These are phyloP conservation scores for Clarias macrocephalus DNA, from an alignment of 2,113 vertebrate genomes.

Conservation along the genomic window DNA sequence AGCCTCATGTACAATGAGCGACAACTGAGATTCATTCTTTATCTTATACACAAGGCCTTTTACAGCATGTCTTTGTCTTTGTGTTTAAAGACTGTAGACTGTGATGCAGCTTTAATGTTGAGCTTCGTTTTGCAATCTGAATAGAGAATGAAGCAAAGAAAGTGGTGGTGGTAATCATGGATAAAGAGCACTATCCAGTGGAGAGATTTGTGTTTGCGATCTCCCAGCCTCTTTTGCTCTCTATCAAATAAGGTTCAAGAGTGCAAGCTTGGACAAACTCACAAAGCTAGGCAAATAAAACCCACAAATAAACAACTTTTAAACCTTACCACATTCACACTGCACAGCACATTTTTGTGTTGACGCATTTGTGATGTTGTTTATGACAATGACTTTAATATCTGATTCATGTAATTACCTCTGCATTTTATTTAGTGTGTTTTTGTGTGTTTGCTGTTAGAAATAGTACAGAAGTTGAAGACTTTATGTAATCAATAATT, in stretches of 20 bases:
- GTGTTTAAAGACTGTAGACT: background rate
- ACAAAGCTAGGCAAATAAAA: too few relatives aligned
- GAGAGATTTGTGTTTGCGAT: constrained; percentile 99
- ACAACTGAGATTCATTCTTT: too few relatives aligned
- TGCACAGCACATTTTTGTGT: background rate
- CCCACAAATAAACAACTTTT: too few relatives aligned
- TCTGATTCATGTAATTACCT: background rate
- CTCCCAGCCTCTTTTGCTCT: constrained; percentile 89
- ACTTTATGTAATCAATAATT: background rate
- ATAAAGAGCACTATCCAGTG: constrained; percentile 97
- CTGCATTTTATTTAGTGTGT: background rate
- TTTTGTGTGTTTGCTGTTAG: too few relatives aligned
- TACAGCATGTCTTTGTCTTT: too few relatives aligned
- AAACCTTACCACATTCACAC: background rate
- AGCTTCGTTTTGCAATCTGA: background rate
- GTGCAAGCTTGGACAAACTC: background rate
- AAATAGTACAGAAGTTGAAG: too few relatives aligned
- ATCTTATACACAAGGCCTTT: too few relatives aligned
- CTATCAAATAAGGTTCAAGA: constrained; percentile 80
- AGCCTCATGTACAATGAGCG: too few relatives aligned
- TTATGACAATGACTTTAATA: background rate
- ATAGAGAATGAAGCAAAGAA: constrained; percentile 99
- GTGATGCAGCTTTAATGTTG: background rate
- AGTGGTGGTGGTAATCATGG: constrained; percentile 95
- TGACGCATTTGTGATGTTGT: background rate